Percentiles rank a stretch among this genome's conserved stretches.
Evolutionary conservation across 1,140 invertebrate species (phyloP).

Genomic region (Antheraea mylitta): DNA sequence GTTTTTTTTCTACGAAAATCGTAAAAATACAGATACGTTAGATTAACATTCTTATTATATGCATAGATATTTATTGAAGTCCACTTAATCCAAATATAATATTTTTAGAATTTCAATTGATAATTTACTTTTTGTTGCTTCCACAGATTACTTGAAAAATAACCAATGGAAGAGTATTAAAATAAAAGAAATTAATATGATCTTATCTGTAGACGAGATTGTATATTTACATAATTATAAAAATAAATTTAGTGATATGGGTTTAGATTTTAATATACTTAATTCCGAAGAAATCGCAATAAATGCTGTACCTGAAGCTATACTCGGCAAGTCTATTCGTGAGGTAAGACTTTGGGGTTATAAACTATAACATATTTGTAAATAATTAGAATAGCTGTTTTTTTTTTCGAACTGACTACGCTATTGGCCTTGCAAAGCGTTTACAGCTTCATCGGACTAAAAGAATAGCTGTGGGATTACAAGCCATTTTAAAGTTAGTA

Average conservation of each 20-base stretch:
- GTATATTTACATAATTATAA: conserved; percentile 57
- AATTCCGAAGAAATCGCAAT: conserved; percentile 39
- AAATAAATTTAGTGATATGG: conserved; percentile 54
- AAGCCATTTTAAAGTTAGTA: too few species aligned
- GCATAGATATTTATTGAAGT: too few species aligned
- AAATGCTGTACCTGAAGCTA: conserved; percentile 53
- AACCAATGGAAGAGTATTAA: conserved; percentile 44
- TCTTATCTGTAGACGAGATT: conserved; percentile 44
- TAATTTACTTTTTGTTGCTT: neutral
- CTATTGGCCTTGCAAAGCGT: too few species aligned
- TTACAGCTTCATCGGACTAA: too few species aligned
- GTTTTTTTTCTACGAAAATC: too few species aligned
- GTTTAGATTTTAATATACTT: conserved; percentile 48
- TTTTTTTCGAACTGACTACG: too few species aligned
- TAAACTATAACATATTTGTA: neutral
- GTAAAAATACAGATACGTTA: too few species aligned
- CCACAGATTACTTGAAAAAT: conserved; percentile 48
- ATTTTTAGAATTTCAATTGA: neutral
- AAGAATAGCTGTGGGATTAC: too few species aligned
- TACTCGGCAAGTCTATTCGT: conserved; percentile 57
- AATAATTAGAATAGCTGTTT: neutral
- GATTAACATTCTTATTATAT: too few species aligned
- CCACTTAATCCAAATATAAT: too few species aligned
- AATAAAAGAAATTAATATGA: conserved; percentile 42
- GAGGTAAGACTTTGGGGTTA: conserved; percentile 34